phyloP scores from a whole-genome alignment of 1,140 invertebrate species.

The Berghia stephanieae region DNA sequence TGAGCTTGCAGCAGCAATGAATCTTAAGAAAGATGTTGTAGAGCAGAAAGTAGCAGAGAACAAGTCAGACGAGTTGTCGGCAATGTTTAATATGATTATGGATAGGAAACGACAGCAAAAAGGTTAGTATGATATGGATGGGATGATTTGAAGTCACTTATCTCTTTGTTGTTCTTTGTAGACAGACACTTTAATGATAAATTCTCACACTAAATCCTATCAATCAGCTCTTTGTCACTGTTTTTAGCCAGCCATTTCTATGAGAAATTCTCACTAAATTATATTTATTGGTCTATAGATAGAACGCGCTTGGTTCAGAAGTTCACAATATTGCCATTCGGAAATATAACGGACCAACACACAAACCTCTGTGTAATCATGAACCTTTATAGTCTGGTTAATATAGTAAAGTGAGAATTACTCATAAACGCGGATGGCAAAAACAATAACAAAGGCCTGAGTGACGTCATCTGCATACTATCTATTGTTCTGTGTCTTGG shows the following conservation, averaged over 20 bases:
- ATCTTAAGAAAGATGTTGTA: conserved; percentile 55
- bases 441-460: too few relatives aligned
- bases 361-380: too few relatives aligned
- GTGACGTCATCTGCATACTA: too few relatives aligned
- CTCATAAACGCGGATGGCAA: too few relatives aligned
- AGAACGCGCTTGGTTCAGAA: too few relatives aligned
- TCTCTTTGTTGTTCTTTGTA: not conserved
- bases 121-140: too few relatives aligned
- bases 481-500: too few relatives aligned
- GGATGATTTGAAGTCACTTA: too few relatives aligned
- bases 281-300: not conserved
- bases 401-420: too few relatives aligned
- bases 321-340: too few relatives aligned
- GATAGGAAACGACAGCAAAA: conserved; percentile 57
- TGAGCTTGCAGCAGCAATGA: conserved; percentile 53
- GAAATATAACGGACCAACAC: too few relatives aligned
- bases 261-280: not conserved
- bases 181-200: not conserved
- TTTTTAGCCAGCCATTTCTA: not conserved
- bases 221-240: not conserved
- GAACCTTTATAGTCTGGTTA: too few relatives aligned
- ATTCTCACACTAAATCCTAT: not conserved
- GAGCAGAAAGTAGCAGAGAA: conserved; percentile 64
- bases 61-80: conserved; percentile 64
- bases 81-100: conserved; percentile 67